A percentile compares a stretch with the other conserved stretches of the same genome.
Evolutionary conservation across 2,888 invertebrate species (phyloP).

Genomic region (Polyommatus iphigenia): DNA sequence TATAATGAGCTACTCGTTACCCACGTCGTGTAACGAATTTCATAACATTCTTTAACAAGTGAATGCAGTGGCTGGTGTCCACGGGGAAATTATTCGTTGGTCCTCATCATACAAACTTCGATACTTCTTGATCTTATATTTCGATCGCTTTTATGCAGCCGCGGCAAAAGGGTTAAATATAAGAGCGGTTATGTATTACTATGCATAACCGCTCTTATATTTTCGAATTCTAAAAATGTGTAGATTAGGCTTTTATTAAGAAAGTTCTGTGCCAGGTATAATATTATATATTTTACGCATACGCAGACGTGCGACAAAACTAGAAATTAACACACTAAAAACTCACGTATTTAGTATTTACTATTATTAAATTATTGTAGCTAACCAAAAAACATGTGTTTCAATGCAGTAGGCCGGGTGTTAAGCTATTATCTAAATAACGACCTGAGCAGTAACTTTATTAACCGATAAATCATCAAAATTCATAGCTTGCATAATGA

Average conservation of each 20-base stretch:
- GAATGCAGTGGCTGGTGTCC: slow-evolving; percentile 33
- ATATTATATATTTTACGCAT: too few species aligned
- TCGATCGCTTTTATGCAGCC: neutral
- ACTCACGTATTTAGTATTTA: neutral
- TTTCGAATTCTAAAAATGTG: too few species aligned
- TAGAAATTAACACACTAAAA: too few species aligned
- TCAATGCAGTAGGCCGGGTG: neutral
- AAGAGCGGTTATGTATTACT: too few species aligned
- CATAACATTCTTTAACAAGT: slow-evolving; percentile 27
- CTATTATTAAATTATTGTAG: neutral
- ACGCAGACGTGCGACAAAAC: too few species aligned
- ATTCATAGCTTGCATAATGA: slow-evolving; percentile 15
- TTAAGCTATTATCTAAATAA: neutral
- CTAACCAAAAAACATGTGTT: neutral
- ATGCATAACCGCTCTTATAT: too few species aligned
- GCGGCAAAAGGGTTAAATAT: slow-evolving; percentile 2
- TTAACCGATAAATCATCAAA: slow-evolving; percentile 27
- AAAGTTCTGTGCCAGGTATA: too few species aligned
- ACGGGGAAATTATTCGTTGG: slow-evolving; percentile 38
- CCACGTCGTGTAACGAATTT: neutral
- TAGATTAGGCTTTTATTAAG: too few species aligned
- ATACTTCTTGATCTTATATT: slow-evolving; percentile 22
- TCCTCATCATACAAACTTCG: slow-evolving; percentile 25
- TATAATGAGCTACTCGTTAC: neutral
- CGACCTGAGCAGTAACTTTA: neutral